Conservation (phyloP, 2,888 invertebrate species). For the Mesoligia furuncula region DNA sequence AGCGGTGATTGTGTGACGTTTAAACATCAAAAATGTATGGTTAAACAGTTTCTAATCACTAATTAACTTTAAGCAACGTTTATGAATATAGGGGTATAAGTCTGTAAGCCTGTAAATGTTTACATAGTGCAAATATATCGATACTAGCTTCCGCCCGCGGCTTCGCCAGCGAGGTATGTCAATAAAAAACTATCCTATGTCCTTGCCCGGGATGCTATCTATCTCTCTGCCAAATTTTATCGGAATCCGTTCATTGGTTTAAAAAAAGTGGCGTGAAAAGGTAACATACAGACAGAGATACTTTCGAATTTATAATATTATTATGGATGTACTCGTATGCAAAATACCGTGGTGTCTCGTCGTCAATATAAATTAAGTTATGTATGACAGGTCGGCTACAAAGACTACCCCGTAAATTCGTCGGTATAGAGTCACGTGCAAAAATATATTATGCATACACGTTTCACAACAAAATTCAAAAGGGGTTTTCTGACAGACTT, state of each 20-base stretch:
- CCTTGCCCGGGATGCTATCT: no score
- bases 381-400: not conserved
- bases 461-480: not conserved
- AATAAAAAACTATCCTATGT: no score
- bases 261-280: no score
- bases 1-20: no score
- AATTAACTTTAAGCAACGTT: no score
- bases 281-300: no score
- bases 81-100: not conserved
- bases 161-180: no score
- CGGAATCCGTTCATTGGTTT: no score
- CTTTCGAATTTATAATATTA: no score
- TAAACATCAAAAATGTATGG: no score
- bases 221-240: no score
- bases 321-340: not conserved
- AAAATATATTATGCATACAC: not conserved
- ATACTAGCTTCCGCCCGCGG: not conserved
- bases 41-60: no score
- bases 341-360: constrained; percentile 10
- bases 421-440: not conserved
- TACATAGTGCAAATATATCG: not conserved
- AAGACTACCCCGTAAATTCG: not conserved
- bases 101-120: not conserved
- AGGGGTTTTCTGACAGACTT: not conserved
- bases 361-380: not conserved